Evolutionary conservation across 2,888 invertebrate species (phyloP).

Genomic region (Hermaeophaga mercurialis): DNA sequence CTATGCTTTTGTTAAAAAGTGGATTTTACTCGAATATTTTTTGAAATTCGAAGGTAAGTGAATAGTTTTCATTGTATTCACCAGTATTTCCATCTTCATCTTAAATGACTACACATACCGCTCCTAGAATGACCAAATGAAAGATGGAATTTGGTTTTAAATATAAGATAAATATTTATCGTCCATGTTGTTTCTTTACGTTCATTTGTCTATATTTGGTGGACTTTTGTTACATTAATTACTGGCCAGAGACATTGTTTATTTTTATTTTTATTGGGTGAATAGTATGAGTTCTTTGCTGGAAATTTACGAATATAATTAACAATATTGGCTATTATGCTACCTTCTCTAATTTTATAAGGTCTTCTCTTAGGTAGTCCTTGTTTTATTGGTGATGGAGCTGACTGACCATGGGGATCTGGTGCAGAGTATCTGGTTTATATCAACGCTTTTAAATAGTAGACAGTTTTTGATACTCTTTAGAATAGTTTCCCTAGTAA

Average conservation of each 20-base stretch:
- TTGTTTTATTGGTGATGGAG: neutral
- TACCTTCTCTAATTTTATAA: neutral
- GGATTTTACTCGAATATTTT: neutral
- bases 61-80: slow-evolving; percentile 5
- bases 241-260: slow-evolving; percentile 7
- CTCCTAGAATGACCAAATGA: slow-evolving; percentile 17
- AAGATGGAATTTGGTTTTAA: slow-evolving; percentile 21
- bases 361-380: neutral
- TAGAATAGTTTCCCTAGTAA: slow-evolving; percentile 13
- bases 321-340: neutral
- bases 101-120: slow-evolving; percentile 21
- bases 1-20: neutral
- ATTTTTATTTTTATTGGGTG: neutral
- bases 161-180: slow-evolving; percentile 9
- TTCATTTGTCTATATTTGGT: slow-evolving; percentile 11
- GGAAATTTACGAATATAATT: neutral
- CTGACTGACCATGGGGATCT: neutral
- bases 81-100: slow-evolving; percentile 12
- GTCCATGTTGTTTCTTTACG: slow-evolving; percentile 14
- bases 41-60: neutral
- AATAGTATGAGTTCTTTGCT: neutral
- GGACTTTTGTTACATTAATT: slow-evolving; percentile 11
- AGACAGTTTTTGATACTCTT: no score
- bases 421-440: neutral
- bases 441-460: slow-evolving; percentile 2